Evolutionary conservation across 2,888 invertebrate species (phyloP).

Genomic region (Nemoura dubitans): DNA sequence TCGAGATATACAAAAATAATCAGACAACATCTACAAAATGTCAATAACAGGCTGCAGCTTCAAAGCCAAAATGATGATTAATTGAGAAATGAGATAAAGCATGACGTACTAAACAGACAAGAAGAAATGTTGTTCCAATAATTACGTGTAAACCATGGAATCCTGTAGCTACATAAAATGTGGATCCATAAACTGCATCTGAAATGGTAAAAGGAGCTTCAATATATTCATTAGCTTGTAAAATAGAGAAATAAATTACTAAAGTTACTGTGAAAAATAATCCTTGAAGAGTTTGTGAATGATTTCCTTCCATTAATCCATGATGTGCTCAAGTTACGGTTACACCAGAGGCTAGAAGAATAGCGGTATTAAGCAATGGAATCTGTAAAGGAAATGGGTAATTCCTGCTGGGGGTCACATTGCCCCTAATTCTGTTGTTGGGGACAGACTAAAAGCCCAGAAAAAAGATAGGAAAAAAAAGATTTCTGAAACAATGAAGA

Average conservation of each 20-base stretch:
- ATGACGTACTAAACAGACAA: slow-evolving; percentile 64
- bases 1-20: slow-evolving; percentile 69
- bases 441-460: slow-evolving; percentile 66
- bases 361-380: slow-evolving; percentile 76
- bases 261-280: slow-evolving; percentile 66
- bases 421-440: slow-evolving; percentile 67
- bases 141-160: slow-evolving; percentile 66
- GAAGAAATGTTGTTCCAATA: slow-evolving; percentile 68
- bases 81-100: slow-evolving; percentile 64
- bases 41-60: slow-evolving; percentile 74
- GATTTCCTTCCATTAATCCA: slow-evolving; percentile 63
- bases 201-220: slow-evolving; percentile 69
- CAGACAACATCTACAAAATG: slow-evolving; percentile 74
- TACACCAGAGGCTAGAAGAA: slow-evolving; percentile 75
- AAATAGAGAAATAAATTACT: slow-evolving; percentile 71
- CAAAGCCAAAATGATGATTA: slow-evolving; percentile 71
- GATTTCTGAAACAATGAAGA: slow-evolving; percentile 78
- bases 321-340: slow-evolving; percentile 74
- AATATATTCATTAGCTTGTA: slow-evolving; percentile 76
- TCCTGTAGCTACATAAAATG: slow-evolving; percentile 72
- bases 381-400: slow-evolving; percentile 72
- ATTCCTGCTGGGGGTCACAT: slow-evolving; percentile 73
- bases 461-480: slow-evolving; percentile 71
- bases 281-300: slow-evolving; percentile 61
- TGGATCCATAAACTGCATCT: slow-evolving; percentile 72